A percentile compares a stretch with the other conserved stretches of the same genome.
These are phyloP conservation scores for Rhodeus uyekii DNA, from an alignment of 2,797 vertebrate genomes.

Conservation along the genomic window DNA sequence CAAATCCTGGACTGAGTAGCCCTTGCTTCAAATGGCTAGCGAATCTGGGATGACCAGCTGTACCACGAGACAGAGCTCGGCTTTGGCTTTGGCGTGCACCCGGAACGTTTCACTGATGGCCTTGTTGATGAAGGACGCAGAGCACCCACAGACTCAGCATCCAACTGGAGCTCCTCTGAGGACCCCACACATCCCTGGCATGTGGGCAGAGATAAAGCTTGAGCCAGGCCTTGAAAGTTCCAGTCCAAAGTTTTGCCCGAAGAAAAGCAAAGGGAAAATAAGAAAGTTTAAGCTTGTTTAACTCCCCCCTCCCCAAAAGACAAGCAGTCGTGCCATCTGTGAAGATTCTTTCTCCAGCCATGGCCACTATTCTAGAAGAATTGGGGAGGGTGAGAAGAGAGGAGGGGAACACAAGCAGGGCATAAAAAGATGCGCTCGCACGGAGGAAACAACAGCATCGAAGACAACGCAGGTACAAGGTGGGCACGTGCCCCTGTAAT, in stretches of 20 bases:
- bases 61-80: slow-evolving; percentile 47
- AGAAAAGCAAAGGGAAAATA: slow-evolving; percentile 70
- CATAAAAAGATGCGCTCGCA: slow-evolving; percentile 55
- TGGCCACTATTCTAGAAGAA: slow-evolving; percentile 76
- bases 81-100: slow-evolving; percentile 52
- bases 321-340: slow-evolving; percentile 84
- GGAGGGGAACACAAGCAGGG: slow-evolving; percentile 50
- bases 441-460: slow-evolving; percentile 37
- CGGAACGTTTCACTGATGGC: slow-evolving; percentile 64
- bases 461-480: slow-evolving; percentile 59
- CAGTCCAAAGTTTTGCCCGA: slow-evolving; percentile 78
- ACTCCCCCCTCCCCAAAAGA: slow-evolving; percentile 79
- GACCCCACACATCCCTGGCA: slow-evolving; percentile 63
- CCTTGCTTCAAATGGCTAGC: slow-evolving; percentile 51
- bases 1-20: slow-evolving; percentile 51
- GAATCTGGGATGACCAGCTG: slow-evolving; percentile 55
- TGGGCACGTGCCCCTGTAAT: slow-evolving; percentile 50
- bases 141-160: slow-evolving; percentile 59
- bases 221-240: slow-evolving; percentile 78
- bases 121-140: slow-evolving; percentile 70
- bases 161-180: slow-evolving; percentile 57
- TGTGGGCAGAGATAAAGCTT: slow-evolving; percentile 76
- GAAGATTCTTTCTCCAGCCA: slow-evolving; percentile 75
- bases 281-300: slow-evolving; percentile 80
- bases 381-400: slow-evolving; percentile 38